Evolutionary conservation across 2,113 vertebrate genomes (phyloP).

Genomic region (Willisornis vidua): DNA sequence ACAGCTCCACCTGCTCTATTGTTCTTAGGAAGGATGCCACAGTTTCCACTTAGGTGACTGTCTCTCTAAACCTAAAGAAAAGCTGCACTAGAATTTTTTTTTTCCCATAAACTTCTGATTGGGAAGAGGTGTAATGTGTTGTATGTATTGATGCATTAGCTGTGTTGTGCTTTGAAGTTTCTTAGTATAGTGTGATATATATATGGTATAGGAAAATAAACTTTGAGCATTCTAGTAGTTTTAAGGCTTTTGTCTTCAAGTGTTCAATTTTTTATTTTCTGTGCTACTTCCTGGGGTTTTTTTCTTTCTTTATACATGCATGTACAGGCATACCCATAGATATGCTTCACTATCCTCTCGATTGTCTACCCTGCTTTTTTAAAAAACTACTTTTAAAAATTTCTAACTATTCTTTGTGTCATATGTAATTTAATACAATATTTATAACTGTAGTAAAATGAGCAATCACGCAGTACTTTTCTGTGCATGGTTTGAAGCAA

Average conservation of each 20-base stretch:
- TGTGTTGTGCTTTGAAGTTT: neutral
- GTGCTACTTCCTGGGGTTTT: fast-evolving
- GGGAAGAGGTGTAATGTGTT: neutral
- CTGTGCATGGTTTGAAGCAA: conserved; percentile 22
- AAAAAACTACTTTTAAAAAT: neutral
- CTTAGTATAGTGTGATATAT: neutral
- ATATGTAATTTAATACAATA: conserved; percentile 43
- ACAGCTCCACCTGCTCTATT: neutral
- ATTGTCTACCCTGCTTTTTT: neutral
- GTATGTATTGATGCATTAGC: neutral
- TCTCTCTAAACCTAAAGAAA: neutral
- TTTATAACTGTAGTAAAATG: conserved; percentile 42
- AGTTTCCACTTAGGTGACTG: neutral
- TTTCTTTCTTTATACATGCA: neutral
- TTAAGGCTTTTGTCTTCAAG: neutral
- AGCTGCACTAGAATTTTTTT: neutral
- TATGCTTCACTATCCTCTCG: neutral
- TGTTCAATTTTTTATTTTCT: conserved; percentile 9
- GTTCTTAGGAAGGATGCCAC: neutral
- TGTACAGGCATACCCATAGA: neutral
- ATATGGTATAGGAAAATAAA: neutral
- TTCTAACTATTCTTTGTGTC: conserved; percentile 3
- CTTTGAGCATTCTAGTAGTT: neutral
- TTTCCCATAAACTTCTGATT: neutral
- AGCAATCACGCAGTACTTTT: neutral